Evolutionary conservation across 2,797 vertebrate genomes (phyloP).

Genomic region (Myioborus miniatus): DNA sequence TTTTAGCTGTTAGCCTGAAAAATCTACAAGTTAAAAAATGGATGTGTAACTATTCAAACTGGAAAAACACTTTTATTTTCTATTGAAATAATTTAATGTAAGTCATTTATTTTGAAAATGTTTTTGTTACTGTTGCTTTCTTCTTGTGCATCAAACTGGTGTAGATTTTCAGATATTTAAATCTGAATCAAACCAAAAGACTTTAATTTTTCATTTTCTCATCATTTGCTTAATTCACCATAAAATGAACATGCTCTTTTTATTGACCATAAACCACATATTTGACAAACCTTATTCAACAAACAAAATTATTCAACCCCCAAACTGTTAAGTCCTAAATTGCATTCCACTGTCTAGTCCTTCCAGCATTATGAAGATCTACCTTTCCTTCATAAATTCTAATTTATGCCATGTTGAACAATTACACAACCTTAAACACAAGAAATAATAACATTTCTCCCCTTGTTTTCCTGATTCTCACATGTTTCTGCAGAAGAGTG

Average conservation of each 20-base stretch:
- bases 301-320: not conserved
- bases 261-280: not conserved
- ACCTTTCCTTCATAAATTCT: not conserved
- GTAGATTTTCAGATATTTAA: not conserved
- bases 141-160: not conserved
- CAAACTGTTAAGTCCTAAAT: not conserved
- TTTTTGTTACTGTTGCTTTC: not conserved
- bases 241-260: not conserved
- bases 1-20: not conserved
- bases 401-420: not conserved
- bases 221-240: not conserved
- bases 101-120: not conserved
- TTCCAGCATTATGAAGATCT: not conserved
- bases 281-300: not conserved
- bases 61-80: rapidly evolving
- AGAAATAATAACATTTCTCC: not conserved
- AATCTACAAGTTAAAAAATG: not conserved
- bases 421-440: not conserved
- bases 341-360: not conserved
- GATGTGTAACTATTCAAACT: not conserved
- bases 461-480: not conserved
- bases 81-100: not conserved
- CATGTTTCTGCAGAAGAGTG: not conserved
- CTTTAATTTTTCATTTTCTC: not conserved
- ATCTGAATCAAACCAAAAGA: not conserved